Conservation (phyloP, 2,113 vertebrate genomes). For the Leucoraja erinaceus region DNA sequence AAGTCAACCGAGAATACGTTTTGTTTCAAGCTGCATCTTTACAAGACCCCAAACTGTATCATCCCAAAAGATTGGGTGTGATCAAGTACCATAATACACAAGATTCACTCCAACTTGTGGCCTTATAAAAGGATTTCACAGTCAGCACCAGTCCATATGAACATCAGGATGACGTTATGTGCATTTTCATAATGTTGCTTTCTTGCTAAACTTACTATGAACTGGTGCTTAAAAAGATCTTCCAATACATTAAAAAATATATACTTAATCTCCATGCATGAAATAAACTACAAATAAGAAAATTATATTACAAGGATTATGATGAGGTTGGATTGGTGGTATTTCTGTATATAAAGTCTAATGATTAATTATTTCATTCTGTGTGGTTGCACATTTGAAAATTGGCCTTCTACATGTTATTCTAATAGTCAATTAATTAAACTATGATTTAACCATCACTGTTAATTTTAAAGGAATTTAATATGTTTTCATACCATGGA, state of each 20-base stretch:
- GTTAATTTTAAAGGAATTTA: slow-evolving; percentile 1
- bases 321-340: neutral
- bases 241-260: neutral
- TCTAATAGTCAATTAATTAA: neutral
- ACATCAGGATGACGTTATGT: neutral
- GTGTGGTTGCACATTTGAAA: neutral
- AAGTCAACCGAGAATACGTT: neutral
- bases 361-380: neutral
- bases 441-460: neutral
- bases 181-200: neutral
- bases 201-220: neutral
- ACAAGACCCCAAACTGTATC: neutral
- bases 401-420: neutral
- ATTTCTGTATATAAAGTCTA: neutral
- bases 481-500: neutral
- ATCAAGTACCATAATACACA: neutral
- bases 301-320: neutral
- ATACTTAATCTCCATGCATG: neutral
- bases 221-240: neutral
- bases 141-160: neutral
- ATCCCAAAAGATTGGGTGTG: neutral
- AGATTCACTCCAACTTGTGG: neutral
- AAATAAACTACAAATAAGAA: neutral
- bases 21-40: neutral
- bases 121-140: neutral